phyloP scores from a whole-genome alignment of 2,888 invertebrate species.

The Euplexia lucipara region DNA sequence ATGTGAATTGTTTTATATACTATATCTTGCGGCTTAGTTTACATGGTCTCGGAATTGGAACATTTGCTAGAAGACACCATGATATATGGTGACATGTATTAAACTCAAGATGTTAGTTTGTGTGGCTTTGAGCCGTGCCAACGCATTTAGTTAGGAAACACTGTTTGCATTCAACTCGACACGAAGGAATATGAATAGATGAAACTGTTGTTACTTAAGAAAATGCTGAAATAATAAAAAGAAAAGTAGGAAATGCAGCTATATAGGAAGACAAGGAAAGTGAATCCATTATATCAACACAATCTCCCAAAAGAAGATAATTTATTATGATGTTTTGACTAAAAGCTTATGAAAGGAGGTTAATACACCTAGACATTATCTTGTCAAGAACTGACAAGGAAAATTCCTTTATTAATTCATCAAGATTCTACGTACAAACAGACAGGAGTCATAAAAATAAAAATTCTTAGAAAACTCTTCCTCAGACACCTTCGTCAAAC shows the following conservation, averaged over 20 bases:
- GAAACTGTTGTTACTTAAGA: neutral
- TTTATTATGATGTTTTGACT: slow-evolving; percentile 49
- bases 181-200: slow-evolving; percentile 19
- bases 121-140: slow-evolving; percentile 51
- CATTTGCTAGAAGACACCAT: slow-evolving; percentile 59
- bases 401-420: slow-evolving; percentile 56
- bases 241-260: neutral
- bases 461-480: slow-evolving; percentile 48
- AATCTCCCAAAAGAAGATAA: slow-evolving; percentile 25
- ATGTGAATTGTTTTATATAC: slow-evolving; percentile 39
- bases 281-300: slow-evolving; percentile 8
- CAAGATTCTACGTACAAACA: slow-evolving; percentile 47
- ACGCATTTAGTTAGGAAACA: slow-evolving; percentile 32
- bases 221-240: neutral
- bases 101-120: slow-evolving; percentile 59
- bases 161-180: slow-evolving; percentile 37
- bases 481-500: slow-evolving; percentile 47
- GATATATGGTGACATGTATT: slow-evolving; percentile 61
- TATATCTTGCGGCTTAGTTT: slow-evolving; percentile 48
- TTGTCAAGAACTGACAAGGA: slow-evolving; percentile 51
- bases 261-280: neutral
- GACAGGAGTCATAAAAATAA: slow-evolving; percentile 47
- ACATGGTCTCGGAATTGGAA: slow-evolving; percentile 53
- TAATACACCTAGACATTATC: slow-evolving; percentile 56
- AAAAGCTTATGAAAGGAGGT: slow-evolving; percentile 49